These are phyloP conservation scores for Centropus bengalensis DNA, from an alignment of 2,113 vertebrate genomes.

Conservation along the genomic window DNA sequence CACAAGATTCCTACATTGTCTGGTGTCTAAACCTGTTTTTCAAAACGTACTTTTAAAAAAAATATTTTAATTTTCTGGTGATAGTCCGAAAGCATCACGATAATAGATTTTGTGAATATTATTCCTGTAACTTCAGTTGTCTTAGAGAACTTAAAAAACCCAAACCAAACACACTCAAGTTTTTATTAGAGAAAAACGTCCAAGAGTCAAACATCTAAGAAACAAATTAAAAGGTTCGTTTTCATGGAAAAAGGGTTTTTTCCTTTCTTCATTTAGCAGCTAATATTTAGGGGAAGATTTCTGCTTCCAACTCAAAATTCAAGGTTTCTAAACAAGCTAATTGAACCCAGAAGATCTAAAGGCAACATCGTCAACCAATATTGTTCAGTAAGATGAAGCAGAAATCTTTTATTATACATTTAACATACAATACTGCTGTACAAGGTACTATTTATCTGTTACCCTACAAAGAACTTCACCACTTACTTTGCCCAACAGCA, in stretches of 20 bases:
- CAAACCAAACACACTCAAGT: not conserved
- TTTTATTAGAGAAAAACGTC: too few relatives aligned
- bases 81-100: not conserved
- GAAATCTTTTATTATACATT: not conserved
- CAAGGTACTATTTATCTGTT: not conserved
- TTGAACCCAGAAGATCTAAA: not conserved
- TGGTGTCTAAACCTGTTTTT: not conserved
- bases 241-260: not conserved
- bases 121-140: not conserved
- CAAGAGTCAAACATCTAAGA: not conserved
- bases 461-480: not conserved
- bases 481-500: not conserved
- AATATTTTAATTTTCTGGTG: not conserved
- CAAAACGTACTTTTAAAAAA: not conserved
- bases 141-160: not conserved
- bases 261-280: not conserved
- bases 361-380: not conserved
- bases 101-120: not conserved
- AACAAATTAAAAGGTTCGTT: not conserved
- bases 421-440: not conserved
- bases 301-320: not conserved
- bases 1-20: not conserved
- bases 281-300: not conserved
- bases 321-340: not conserved
- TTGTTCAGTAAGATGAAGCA: not conserved